These are phyloP conservation scores for Dreissena polymorpha DNA, from an alignment of 1,140 invertebrate species.

Conservation along the genomic window DNA sequence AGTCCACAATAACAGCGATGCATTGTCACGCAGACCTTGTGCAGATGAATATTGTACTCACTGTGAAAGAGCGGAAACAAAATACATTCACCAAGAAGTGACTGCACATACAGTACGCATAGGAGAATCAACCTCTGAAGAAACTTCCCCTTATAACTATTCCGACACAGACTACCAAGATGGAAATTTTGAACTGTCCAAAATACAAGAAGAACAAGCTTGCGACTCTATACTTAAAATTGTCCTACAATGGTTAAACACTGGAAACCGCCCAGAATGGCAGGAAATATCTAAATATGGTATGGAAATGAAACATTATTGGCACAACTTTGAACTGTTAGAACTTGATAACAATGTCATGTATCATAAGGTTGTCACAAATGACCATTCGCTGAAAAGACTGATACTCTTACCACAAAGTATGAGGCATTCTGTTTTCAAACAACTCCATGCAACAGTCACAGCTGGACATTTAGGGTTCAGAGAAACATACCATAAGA, in stretches of 20 bases:
- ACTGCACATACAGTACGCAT: not conserved
- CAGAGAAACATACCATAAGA: slow-evolving; percentile 3
- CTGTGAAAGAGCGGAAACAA: slow-evolving; percentile 4
- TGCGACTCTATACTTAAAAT: not conserved
- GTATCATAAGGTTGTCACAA: slow-evolving; percentile 2
- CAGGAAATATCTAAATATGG: slow-evolving; percentile 9
- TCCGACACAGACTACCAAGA: not conserved
- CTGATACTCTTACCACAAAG: not conserved
- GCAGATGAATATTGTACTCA: not conserved
- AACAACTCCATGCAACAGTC: not conserved
- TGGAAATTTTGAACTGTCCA: not conserved
- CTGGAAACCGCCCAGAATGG: slow-evolving; percentile 5
- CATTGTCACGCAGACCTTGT: slow-evolving; percentile 42
- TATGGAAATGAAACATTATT: slow-evolving; percentile 6
- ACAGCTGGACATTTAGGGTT: slow-evolving; percentile 16
- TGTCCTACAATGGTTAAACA: slow-evolving; percentile 4
- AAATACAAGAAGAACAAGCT: slow-evolving; percentile 5
- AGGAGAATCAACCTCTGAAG: not conserved
- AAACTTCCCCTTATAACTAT: not conserved
- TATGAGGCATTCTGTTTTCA: not conserved
- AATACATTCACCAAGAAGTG: not conserved
- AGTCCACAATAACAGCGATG: slow-evolving; percentile 55
- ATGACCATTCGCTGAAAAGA: not conserved
- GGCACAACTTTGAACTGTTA: slow-evolving; percentile 24
- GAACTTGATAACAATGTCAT: slow-evolving; percentile 18